These are phyloP conservation scores for Diarsia mendica DNA, from an alignment of 2,888 invertebrate genomes.

Conservation along the genomic window DNA sequence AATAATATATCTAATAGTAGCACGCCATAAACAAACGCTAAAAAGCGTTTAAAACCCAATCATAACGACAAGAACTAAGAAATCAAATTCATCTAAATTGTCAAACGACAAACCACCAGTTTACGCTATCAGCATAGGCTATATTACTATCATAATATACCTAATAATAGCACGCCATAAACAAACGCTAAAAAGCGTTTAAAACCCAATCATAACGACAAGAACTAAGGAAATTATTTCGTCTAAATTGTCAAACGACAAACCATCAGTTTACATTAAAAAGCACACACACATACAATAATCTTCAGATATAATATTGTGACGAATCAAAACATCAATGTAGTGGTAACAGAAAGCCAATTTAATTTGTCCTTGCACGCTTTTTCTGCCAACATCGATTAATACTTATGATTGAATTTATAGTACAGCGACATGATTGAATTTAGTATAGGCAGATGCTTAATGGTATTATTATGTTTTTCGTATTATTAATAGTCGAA, in stretches of 20 bases:
- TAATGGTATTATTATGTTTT: constrained; percentile 3
- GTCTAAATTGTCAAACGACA: not conserved
- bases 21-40: not conserved
- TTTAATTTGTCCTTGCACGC: constrained; percentile 43
- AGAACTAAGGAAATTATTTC: not conserved
- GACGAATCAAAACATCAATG: constrained; percentile 19
- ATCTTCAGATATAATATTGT: not conserved
- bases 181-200: not conserved
- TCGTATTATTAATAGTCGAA: not conserved
- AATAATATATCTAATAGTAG: not conserved
- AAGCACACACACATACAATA: not conserved
- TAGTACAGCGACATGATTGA: not conserved
- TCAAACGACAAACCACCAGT: not conserved
- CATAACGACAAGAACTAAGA: not conserved
- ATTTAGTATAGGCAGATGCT: not conserved
- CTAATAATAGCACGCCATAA: constrained; percentile 6
- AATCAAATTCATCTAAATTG: not conserved
- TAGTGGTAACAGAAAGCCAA: constrained; percentile 34
- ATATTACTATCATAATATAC: not conserved
- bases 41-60: not conserved
- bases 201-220: not conserved
- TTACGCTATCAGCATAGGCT: not conserved
- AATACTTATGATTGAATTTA: constrained; percentile 13
- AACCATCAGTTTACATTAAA: not conserved
- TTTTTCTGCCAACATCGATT: constrained; percentile 41